Percentiles rank a stretch among this genome's conserved stretches.
phyloP scores from a whole-genome alignment of 2,888 invertebrate species.

The Ormia ochracea region DNA sequence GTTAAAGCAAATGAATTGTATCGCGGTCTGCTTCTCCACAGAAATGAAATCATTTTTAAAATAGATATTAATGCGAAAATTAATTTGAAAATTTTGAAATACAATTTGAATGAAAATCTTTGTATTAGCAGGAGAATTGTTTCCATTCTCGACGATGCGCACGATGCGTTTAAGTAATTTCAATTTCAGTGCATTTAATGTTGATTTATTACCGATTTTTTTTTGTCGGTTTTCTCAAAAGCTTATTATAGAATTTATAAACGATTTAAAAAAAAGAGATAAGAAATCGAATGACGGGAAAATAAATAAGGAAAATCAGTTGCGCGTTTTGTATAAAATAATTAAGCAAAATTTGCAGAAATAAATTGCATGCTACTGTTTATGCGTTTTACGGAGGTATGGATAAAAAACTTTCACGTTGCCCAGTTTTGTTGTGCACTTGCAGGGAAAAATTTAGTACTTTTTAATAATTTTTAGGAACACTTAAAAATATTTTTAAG shows the following conservation, averaged over 20 bases:
- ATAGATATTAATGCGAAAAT: conserved; percentile 4
- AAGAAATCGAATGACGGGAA: neutral
- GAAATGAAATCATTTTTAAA: conserved; percentile 30
- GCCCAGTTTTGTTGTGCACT: too few relatives aligned
- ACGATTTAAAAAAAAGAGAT: neutral
- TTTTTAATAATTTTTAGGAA: too few relatives aligned
- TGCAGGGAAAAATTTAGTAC: too few relatives aligned
- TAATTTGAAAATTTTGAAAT: conserved; percentile 7
- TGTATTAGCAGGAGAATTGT: conserved; percentile 2
- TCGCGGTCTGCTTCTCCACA: neutral
- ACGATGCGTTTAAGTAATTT: neutral
- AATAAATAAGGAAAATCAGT: neutral
- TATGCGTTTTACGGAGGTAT: too few relatives aligned
- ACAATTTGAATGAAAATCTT: conserved; percentile 35
- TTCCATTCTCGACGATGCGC: neutral
- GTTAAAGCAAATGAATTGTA: neutral
- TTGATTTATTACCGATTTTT: conserved; percentile 41
- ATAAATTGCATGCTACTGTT: too few relatives aligned
- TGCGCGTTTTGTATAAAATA: neutral
- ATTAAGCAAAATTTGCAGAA: too few relatives aligned
- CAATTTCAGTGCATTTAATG: conserved; percentile 43
- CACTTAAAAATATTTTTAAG: too few relatives aligned
- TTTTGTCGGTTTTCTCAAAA: neutral
- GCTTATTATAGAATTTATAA: conserved; percentile 6
- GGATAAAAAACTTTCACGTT: too few relatives aligned